Percentiles rank a stretch among this genome's conserved stretches.
phyloP scores from a whole-genome alignment of 2,797 vertebrate genomes.

The Ctenochaetus hawaiiensis region DNA sequence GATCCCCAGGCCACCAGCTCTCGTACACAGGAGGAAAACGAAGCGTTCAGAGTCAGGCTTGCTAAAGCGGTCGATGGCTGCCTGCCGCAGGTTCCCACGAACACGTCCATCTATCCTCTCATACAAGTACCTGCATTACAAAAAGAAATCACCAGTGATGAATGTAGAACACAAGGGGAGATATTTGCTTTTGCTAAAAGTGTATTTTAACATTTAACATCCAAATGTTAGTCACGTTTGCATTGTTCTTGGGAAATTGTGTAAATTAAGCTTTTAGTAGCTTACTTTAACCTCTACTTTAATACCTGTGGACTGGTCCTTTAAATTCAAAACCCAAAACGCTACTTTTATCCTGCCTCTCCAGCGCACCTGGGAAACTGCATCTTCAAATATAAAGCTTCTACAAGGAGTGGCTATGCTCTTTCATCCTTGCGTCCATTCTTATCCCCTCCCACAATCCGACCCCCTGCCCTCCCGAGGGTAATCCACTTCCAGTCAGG shows the following conservation, averaged over 20 bases:
- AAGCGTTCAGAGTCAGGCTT: slow-evolving; percentile 98
- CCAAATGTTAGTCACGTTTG: neutral
- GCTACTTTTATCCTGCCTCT: neutral
- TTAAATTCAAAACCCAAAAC: slow-evolving; percentile 9
- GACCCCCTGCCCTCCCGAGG: slow-evolving; percentile 46
- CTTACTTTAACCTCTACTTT: neutral
- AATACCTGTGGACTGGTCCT: neutral
- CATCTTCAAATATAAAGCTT: slow-evolving; percentile 36
- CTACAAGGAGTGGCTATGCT: slow-evolving; percentile 24
- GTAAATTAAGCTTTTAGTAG: neutral
- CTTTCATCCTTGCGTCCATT: slow-evolving; percentile 56
- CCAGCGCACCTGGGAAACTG: slow-evolving; percentile 14
- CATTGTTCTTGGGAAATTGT: neutral
- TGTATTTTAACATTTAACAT: neutral
- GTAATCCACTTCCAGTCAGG: slow-evolving; percentile 76
- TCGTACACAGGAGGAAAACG: slow-evolving; percentile 97
- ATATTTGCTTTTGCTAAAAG: neutral
- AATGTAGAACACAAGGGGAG: neutral
- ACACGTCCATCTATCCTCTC: slow-evolving; percentile 97
- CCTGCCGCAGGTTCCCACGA: slow-evolving; percentile 95
- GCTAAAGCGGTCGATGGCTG: slow-evolving; percentile 98
- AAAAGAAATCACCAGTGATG: neutral
- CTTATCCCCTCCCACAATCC: slow-evolving; percentile 47
- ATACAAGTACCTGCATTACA: slow-evolving; percentile 89
- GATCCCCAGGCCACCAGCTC: slow-evolving; percentile 97